Base-by-base conservation (phyloP, 2,113 vertebrate species). In the Thomomys bottae region DNA sequence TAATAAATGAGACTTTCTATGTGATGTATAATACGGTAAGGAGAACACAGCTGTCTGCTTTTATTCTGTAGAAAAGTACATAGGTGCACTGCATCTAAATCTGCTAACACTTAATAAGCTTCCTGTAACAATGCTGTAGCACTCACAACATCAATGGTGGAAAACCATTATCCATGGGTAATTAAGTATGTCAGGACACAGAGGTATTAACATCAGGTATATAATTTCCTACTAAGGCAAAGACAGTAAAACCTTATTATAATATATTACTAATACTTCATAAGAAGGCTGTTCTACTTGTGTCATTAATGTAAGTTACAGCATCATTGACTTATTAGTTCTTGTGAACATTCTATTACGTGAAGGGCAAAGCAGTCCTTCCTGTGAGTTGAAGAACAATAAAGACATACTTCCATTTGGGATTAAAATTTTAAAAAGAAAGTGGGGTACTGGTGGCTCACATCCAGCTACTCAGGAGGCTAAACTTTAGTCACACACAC, bases 41-140 rank as follows among this genome's bases (percentile, higher is more conserved):
- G 96, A 92, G 97, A 97, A 75, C 97, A 92, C 98, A 98, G 98
- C 98, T 99, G 98, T 95, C 96, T 87, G 96, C 96, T 96, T 96
- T 95, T 95, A 95, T 96, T 96, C 95, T 95, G 96, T 77, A 92
- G 94, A 92, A 81, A 49, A 91, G 95, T 77, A 72, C 40, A 3
- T 45, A 96, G 97, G 96, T 97, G 96, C 86, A 84, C 73, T 2
- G 90, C 97, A 98, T 97, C 97, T 97, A 96, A 96, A 97, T 90
- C 97, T 96, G 96, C 90, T 95, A 96, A 93, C 94, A 93, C 97
- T 96, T 97, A 97, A 96, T 96, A 97, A 96, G 95, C 84, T 95
- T 87, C 95, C 93, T 93, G 93, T 95, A 92, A 94, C 84, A 95
- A 96, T 94, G 94, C 88, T 88, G 96, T 76, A 83, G 84, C 94